These are phyloP conservation scores for Drosophila mercatorum DNA, from an alignment of 2,888 invertebrate genomes.

Conservation along the genomic window DNA sequence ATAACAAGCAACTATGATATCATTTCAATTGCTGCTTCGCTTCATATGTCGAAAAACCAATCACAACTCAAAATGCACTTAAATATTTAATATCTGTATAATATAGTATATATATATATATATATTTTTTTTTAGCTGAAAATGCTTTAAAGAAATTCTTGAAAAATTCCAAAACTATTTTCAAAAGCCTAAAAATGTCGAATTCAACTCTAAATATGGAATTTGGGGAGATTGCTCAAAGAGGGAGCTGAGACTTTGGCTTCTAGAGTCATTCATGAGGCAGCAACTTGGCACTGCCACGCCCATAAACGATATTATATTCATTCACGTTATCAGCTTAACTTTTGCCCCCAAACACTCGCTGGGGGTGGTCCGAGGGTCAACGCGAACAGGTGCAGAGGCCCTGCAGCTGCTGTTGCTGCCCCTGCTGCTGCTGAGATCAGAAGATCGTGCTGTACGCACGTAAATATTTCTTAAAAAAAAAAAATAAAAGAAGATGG, in stretches of 20 bases:
- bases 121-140: no score
- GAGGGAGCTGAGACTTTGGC: not conserved
- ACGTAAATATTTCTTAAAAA: conserved; percentile 1
- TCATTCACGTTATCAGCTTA: not conserved
- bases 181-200: not conserved
- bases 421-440: not conserved
- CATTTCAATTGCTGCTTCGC: not conserved
- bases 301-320: not conserved
- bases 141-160: no score
- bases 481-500: not conserved
- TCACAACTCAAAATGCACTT: not conserved
- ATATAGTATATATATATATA: no score
- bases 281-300: not conserved
- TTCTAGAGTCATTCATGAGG: not conserved
- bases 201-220: not conserved
- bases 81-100: no score
- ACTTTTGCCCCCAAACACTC: not conserved
- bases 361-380: conserved; percentile 4
- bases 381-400: conserved; percentile 20
- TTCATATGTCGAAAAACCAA: not conserved
- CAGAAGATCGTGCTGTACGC: conserved; percentile 16
- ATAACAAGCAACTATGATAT: conserved; percentile 11
- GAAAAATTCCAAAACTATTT: not conserved
- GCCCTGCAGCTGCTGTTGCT: not conserved
- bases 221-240: not conserved